A percentile compares a stretch with the other conserved stretches of the same genome.
Evolutionary conservation across 2,888 invertebrate genomes (phyloP).

Genomic region (Pandemis cinnamomeana): DNA sequence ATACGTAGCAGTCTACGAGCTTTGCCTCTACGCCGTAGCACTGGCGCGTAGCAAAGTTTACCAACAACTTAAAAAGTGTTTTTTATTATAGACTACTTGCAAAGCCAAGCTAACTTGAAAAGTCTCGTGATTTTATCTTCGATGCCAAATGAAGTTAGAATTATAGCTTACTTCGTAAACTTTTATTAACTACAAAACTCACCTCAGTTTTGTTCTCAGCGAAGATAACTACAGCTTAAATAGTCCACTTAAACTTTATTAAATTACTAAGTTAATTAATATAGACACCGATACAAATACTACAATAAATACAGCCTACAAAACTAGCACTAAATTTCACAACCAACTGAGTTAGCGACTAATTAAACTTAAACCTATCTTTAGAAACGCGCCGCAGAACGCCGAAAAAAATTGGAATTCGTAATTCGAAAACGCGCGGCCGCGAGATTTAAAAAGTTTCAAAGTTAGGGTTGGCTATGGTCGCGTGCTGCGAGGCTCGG

Average conservation of each 20-base stretch:
- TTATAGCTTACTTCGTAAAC: neutral
- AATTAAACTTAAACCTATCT: slow-evolving; percentile 46
- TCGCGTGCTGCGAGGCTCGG: slow-evolving; percentile 71
- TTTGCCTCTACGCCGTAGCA: slow-evolving; percentile 41
- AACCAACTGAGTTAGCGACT: slow-evolving; percentile 65
- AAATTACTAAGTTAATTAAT: slow-evolving; percentile 16
- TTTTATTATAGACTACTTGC: neutral
- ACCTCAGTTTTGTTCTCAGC: slow-evolving; percentile 5
- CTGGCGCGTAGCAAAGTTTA: slow-evolving; percentile 26
- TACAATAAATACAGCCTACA: slow-evolving; percentile 41
- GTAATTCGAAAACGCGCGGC: slow-evolving; percentile 22
- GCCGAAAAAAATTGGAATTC: neutral
- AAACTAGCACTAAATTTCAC: slow-evolving; percentile 54
- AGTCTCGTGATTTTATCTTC: neutral
- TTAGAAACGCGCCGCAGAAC: slow-evolving; percentile 16
- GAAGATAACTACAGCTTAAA: neutral
- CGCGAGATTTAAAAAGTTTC: slow-evolving; percentile 40
- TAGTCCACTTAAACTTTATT: slow-evolving; percentile 6
- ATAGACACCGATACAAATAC: slow-evolving; percentile 43
- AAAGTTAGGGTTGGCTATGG: slow-evolving; percentile 38
- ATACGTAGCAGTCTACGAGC: slow-evolving; percentile 32
- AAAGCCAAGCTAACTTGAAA: neutral
- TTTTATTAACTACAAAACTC: neutral
- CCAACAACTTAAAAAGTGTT: slow-evolving; percentile 10
- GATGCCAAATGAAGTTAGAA: neutral